Evolutionary conservation across 2,888 invertebrate genomes (phyloP).

Genomic region (Lagria hirta): DNA sequence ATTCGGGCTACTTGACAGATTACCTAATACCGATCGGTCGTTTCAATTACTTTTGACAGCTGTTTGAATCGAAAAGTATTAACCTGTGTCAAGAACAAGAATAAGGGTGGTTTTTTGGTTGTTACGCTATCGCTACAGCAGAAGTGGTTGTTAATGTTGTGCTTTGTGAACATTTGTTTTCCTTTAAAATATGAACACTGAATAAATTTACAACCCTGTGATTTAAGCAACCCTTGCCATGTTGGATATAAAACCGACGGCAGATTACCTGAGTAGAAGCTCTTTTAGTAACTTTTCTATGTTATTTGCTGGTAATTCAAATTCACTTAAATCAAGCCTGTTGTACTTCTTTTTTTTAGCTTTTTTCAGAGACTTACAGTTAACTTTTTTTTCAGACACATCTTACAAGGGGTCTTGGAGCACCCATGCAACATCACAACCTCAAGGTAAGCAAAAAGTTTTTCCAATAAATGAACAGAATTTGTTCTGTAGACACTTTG

Average conservation of each 20-base stretch:
- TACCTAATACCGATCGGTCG: slow-evolving; percentile 25
- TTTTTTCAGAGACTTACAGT: slow-evolving; percentile 3
- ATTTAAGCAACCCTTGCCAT: slow-evolving; percentile 54
- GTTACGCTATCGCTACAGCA: neutral
- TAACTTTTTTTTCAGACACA: slow-evolving; percentile 72
- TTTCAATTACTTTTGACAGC: slow-evolving; percentile 32
- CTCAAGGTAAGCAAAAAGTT: slow-evolving; percentile 66
- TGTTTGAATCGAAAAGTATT: slow-evolving; percentile 27
- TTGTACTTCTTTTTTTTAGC: neutral
- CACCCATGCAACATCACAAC: slow-evolving; percentile 72
- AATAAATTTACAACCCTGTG: slow-evolving; percentile 7
- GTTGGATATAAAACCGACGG: slow-evolving; percentile 91
- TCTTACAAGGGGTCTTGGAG: slow-evolving; percentile 87
- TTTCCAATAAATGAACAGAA: too few species aligned
- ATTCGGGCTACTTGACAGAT: slow-evolving; percentile 45
- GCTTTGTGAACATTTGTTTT: slow-evolving; percentile 16
- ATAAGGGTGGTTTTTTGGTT: slow-evolving; percentile 21
- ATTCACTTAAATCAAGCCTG: neutral
- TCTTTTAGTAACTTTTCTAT: slow-evolving; percentile 94
- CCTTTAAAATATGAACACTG: slow-evolving; percentile 14
- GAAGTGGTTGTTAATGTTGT: slow-evolving; percentile 21
- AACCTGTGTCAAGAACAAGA: slow-evolving; percentile 20
- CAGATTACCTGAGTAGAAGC: slow-evolving; percentile 88
- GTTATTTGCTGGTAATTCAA: slow-evolving; percentile 82
- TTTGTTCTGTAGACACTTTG: too few species aligned